These are phyloP conservation scores for Physella acuta DNA, from an alignment of 1,140 invertebrate species.

Conservation along the genomic window DNA sequence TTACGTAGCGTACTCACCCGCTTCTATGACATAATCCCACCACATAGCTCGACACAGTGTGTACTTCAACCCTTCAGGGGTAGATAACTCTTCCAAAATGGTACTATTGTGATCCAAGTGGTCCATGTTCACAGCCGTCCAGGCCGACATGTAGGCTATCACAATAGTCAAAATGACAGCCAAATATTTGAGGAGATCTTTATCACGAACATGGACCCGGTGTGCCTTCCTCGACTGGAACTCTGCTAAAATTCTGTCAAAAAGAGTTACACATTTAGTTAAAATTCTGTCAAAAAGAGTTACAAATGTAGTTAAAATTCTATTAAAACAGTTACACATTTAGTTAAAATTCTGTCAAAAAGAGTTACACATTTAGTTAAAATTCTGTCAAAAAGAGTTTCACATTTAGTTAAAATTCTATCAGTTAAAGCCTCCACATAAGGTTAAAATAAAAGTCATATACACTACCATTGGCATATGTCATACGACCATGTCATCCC, in stretches of 20 bases:
- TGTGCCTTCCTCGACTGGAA: constrained; percentile 84
- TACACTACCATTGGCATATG: no score
- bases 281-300: no score
- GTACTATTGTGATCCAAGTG: constrained; percentile 38
- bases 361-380: no score
- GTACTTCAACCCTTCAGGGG: constrained; percentile 63
- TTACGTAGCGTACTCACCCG: constrained; percentile 59
- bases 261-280: no score
- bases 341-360: no score
- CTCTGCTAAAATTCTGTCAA: constrained; percentile 66
- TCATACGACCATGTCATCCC: not conserved
- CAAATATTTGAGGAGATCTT: constrained; percentile 80
- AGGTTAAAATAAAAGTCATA: no score
- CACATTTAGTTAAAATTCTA: no score
- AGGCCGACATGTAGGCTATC: constrained; percentile 81
- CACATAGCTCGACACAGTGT: constrained; percentile 75
- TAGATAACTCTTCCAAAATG: constrained; percentile 61
- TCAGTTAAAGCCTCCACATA: no score
- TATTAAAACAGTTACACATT: no score
- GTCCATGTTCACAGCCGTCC: constrained; percentile 70
- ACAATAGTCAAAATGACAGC: constrained; percentile 75
- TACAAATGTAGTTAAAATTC: no score
- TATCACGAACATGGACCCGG: constrained; percentile 81
- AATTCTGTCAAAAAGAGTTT: no score
- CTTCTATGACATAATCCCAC: constrained; percentile 88